Percentiles rank a stretch among this genome's conserved stretches.
phyloP scores from a whole-genome alignment of 2,113 vertebrate genomes.

The Anthoscopus minutus region DNA sequence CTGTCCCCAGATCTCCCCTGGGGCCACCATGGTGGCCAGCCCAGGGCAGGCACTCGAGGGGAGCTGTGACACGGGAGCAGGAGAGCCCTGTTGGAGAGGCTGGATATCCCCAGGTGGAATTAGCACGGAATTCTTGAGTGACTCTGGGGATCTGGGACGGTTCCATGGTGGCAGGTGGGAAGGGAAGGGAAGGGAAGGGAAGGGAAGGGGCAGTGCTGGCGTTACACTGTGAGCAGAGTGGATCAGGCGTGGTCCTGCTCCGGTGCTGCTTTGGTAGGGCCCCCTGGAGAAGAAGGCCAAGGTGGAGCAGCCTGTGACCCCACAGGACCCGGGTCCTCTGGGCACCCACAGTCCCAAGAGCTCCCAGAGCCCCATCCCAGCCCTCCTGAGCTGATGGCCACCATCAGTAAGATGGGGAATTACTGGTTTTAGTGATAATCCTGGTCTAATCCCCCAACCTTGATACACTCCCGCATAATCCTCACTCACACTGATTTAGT shows the following conservation, averaged over 20 bases:
- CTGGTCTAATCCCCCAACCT: slow-evolving; percentile 28
- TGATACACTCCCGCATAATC: neutral
- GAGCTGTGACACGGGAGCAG: neutral
- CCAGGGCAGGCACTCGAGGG: neutral
- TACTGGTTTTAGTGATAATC: slow-evolving; percentile 43
- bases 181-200: neutral
- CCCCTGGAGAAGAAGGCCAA: neutral
- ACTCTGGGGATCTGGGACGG: rapidly evolving
- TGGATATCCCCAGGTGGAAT: neutral
- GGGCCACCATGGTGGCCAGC: rapidly evolving
- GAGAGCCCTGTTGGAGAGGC: neutral
- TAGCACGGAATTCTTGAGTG: rapidly evolving
- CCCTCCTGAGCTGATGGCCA: neutral
- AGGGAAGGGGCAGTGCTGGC: neutral
- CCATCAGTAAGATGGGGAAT: slow-evolving; percentile 36
- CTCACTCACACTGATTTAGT: slow-evolving; percentile 28
- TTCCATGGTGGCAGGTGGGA: rapidly evolving
- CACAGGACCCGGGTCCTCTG: rapidly evolving
- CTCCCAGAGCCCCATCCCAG: rapidly evolving
- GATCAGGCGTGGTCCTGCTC: neutral
- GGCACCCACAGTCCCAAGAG: rapidly evolving
- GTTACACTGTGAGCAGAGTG: rapidly evolving
- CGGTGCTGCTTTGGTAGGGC: neutral
- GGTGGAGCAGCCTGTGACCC: neutral
- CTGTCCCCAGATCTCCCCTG: rapidly evolving